Base-by-base conservation (phyloP, 2,888 invertebrate species). In the Nematopogon swammerdamellus region DNA sequence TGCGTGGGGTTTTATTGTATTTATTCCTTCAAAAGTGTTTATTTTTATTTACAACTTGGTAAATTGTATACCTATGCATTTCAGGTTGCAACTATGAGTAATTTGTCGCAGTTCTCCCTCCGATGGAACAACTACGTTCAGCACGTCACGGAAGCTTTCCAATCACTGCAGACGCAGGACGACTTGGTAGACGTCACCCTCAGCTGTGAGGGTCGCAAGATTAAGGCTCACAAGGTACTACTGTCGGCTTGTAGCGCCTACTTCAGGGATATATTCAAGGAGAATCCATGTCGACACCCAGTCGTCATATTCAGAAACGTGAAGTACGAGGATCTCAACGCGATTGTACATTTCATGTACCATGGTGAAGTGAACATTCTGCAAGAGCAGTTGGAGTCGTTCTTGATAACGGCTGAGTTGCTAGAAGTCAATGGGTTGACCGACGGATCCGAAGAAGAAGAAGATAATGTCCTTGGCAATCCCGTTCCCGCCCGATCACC, bases 81-180 rank as follows among this genome's bases (percentile, higher is more conserved):
- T n/a, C n/a, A n/a, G n/a, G n/a, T n/a, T n/a, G n/a, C n/a, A n/a
- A 64, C 58, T 64, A 79, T 77, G 76, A 77, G 74, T 72, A 77
- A 85, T 70, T 85, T 85, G 65, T 88, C 90, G 66, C 91, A 92
- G 65, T 93, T 91, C 73, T 91, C 91, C 56, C 77, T 93, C 58
- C 87, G 91, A 57, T 93, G 93, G 93, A 92, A 91, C 69, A 91
- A 92, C 73, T 91, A 92, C 67, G 83, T 89, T 64, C 83, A 84
- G 61, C 88, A 89, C 69, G 87, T 93, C 62, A 89, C 88, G 55
- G 87, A 87, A 68, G 90, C 91, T 45, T 88, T 93, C 63, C 90
- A 90, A 68, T 83, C 85, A 55, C 80, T 92, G 55, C 84, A 84
- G 50, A 80, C 81, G 56, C 83, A 84, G 60, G 84, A 85, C 68